Base-by-base conservation (phyloP, 1,140 invertebrate species). In the Lethocerus indicus region DNA sequence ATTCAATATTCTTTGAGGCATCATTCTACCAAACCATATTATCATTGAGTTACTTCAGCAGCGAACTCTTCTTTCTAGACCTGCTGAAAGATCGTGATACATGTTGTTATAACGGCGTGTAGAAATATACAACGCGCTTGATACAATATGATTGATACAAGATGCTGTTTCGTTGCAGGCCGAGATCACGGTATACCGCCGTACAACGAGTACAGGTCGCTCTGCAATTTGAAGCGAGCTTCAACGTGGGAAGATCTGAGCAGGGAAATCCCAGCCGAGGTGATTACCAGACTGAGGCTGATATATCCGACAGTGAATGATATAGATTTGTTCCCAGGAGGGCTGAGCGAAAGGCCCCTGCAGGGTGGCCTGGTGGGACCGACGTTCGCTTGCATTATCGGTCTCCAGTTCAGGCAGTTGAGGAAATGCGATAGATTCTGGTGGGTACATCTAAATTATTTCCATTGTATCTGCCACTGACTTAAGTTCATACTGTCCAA, bases 341-440 rank as follows among this genome's bases (percentile, higher is more conserved):
- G 73, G 2, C 65, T 81, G 58, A 67, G 71, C 35, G 79, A 83
- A 57, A 67, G 72, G 28, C 67, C 73, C 5, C 60, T 79, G n/a
- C 79, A 84, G 57, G 87, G 87, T 13, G 92, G 88, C 7, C 63
- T 95, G 0, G 84, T 96, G 0, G 93, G 93, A 5, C 92, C 93
- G 0, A 96, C 92, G 0, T 87, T 96, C 61, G 90, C 89, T 23
- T 97, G 93, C 60, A 90, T 98, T 52, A 86, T 98, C 54, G 90
- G 83, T 26, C 87, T 90, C 51, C 91, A 96, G 67, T 94, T 95
- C 68, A 68, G 83, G 52, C 84, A 91, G 61, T 67, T 88, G 20
- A 78, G 89, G 52, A 89, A 89, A 61, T 94, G 90, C 62, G 91
- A 95, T 70, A 70, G 91, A 51, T 95, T 87, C 67, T 95, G 89